Evolutionary conservation across 1,140 invertebrate species (phyloP).

Genomic region (Arion vulgaris): DNA sequence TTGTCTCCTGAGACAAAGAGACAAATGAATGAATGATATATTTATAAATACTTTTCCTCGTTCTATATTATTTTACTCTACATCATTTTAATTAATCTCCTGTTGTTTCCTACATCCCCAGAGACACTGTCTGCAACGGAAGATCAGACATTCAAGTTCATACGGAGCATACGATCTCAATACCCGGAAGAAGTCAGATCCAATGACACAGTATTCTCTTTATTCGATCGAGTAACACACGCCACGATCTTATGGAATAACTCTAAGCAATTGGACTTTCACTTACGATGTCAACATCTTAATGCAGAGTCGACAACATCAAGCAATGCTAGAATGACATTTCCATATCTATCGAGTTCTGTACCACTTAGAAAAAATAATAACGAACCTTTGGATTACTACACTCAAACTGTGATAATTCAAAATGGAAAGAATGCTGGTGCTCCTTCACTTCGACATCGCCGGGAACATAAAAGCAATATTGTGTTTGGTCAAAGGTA

Average conservation of each 20-base stretch:
- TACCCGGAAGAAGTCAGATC: conserved; percentile 32
- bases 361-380: neutral
- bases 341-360: neutral
- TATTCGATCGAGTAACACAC: conserved; percentile 32
- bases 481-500: neutral
- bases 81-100: too few species aligned
- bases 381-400: neutral
- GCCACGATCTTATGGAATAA: conserved; percentile 43
- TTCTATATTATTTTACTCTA: too few species aligned
- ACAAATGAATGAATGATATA: too few species aligned
- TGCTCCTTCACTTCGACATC: neutral
- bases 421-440: neutral
- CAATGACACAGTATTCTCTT: conserved; percentile 13
- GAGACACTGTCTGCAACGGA: conserved; percentile 38
- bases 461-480: neutral
- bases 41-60: too few species aligned
- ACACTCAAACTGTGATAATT: neutral
- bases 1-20: too few species aligned
- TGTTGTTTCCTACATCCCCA: too few species aligned
- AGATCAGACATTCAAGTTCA: conserved; percentile 34
- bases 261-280: neutral
- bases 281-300: neutral
- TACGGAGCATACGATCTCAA: conserved; percentile 7
- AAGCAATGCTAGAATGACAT: neutral
- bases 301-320: neutral